These are phyloP conservation scores for Hypomecis punctinalis DNA, from an alignment of 2,888 invertebrate genomes.

Conservation along the genomic window DNA sequence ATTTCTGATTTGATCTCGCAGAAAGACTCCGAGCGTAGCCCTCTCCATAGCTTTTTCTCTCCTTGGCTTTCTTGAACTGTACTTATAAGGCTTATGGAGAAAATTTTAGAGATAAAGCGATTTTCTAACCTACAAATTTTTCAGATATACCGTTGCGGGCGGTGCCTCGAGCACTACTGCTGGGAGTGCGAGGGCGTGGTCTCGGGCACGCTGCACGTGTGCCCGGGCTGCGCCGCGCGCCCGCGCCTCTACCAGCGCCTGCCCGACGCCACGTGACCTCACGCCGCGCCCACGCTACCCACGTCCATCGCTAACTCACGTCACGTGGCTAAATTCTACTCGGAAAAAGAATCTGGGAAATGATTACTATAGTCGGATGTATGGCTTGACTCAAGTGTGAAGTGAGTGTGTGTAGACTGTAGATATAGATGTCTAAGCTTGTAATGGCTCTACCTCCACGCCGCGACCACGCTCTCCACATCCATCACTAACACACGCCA, in stretches of 20 bases:
- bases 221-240: conserved; percentile 96
- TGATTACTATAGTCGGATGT: neutral
- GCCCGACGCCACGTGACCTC: conserved; percentile 59
- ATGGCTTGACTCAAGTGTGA: too few relatives aligned
- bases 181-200: conserved; percentile 98
- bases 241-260: conserved; percentile 77
- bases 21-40: too few relatives aligned
- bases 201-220: conserved; percentile 96
- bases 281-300: neutral
- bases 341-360: conserved; percentile 7
- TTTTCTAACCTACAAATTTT: neutral
- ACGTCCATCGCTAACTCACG: neutral
- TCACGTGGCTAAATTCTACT: conserved; percentile 18
- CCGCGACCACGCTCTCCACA: too few relatives aligned
- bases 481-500: too few relatives aligned
- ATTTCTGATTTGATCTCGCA: too few relatives aligned
- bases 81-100: too few relatives aligned
- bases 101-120: too few relatives aligned
- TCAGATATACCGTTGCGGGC: conserved; percentile 92
- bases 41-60: too few relatives aligned
- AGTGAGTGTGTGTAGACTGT: too few relatives aligned
- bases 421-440: too few relatives aligned
- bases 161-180: conserved; percentile 93
- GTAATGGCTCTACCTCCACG: too few relatives aligned
- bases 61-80: too few relatives aligned